These are phyloP conservation scores for Geodia barretti DNA, from an alignment of 37 sponge, comb jelly and placozoan species.

Conservation along the genomic window DNA sequence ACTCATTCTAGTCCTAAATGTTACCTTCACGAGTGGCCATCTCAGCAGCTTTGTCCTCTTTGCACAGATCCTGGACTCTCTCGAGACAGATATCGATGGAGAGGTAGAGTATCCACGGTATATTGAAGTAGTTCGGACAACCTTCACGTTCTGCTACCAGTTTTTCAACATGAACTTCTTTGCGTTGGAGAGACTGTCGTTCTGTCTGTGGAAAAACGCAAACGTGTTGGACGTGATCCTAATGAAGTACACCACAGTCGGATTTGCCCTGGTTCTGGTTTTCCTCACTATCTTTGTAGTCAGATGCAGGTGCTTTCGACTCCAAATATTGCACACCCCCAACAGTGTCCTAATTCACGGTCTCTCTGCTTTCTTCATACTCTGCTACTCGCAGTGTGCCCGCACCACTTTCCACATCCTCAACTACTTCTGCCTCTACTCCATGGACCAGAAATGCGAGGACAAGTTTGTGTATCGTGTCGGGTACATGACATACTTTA, in stretches of 20 bases:
- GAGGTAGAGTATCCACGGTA: not conserved
- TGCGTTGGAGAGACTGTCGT: slow-evolving; percentile 29
- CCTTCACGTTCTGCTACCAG: slow-evolving; percentile 16
- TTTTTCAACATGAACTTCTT: slow-evolving; percentile 45
- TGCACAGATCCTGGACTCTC: slow-evolving; percentile 22
- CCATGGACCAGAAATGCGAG: not conserved
- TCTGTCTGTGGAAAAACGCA: slow-evolving; percentile 50
- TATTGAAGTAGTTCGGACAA: not conserved
- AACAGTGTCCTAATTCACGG: slow-evolving; percentile 11
- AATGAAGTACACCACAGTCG: slow-evolving; percentile 45
- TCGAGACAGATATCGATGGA: slow-evolving; percentile 21
- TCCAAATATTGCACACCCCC: not conserved
- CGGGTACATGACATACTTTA: slow-evolving; percentile 1
- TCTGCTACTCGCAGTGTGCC: slow-evolving; percentile 25
- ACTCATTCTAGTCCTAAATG: slow-evolving; percentile 12
- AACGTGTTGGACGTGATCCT: slow-evolving; percentile 27
- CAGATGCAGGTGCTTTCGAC: not conserved
- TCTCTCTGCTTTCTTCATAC: slow-evolving; percentile 9
- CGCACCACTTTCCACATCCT: not conserved
- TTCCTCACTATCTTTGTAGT: not conserved
- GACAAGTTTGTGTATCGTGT: slow-evolving; percentile 4
- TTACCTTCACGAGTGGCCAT: slow-evolving; percentile 45
- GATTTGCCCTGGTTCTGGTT: slow-evolving; percentile 37
- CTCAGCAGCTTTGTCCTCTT: slow-evolving; percentile 28
- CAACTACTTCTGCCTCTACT: not conserved